These are phyloP conservation scores for Xylota segnis DNA, from an alignment of 2,888 invertebrate genomes.

Conservation along the genomic window DNA sequence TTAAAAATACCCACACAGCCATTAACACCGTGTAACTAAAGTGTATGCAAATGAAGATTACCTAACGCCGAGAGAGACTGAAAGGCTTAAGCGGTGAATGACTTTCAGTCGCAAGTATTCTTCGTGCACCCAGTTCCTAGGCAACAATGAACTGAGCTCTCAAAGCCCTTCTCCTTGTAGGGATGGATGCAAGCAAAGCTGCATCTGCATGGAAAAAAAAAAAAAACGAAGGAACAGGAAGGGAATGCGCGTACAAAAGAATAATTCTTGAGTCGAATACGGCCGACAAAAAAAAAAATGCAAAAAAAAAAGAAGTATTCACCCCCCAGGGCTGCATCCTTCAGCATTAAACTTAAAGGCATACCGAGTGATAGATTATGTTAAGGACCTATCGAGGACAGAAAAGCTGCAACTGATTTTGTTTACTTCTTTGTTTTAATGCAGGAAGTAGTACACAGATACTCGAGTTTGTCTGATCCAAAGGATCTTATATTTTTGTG, in stretches of 20 bases:
- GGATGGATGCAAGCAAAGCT: slow-evolving; percentile 19
- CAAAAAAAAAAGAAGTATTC: slow-evolving; percentile 26
- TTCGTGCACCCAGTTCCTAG: slow-evolving; percentile 48
- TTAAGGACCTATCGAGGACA: slow-evolving; percentile 62
- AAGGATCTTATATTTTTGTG: slow-evolving; percentile 2
- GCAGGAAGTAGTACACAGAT: slow-evolving; percentile 47
- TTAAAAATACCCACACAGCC: slow-evolving; percentile 65
- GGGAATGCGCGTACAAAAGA: slow-evolving; percentile 66
- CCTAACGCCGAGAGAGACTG: slow-evolving; percentile 74
- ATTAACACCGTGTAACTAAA: slow-evolving; percentile 74
- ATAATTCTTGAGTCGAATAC: slow-evolving; percentile 60
- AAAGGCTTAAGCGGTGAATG: slow-evolving; percentile 76
- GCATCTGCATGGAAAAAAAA: slow-evolving; percentile 42
- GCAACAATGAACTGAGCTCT: slow-evolving; percentile 63
- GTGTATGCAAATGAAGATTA: slow-evolving; percentile 77
- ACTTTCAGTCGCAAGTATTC: slow-evolving; percentile 55
- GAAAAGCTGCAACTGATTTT: slow-evolving; percentile 64
- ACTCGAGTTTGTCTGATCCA: slow-evolving; percentile 21
- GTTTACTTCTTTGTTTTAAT: slow-evolving; percentile 69
- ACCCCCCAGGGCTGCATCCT: slow-evolving; percentile 19
- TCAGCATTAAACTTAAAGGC: slow-evolving; percentile 39
- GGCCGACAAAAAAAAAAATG: slow-evolving; percentile 16
- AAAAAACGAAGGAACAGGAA: slow-evolving; percentile 49
- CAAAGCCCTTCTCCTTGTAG: slow-evolving; percentile 39
- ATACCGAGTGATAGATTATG: slow-evolving; percentile 70